Evolutionary conservation across 2,113 vertebrate genomes (phyloP).

Genomic region (Oceanodroma tethys): DNA sequence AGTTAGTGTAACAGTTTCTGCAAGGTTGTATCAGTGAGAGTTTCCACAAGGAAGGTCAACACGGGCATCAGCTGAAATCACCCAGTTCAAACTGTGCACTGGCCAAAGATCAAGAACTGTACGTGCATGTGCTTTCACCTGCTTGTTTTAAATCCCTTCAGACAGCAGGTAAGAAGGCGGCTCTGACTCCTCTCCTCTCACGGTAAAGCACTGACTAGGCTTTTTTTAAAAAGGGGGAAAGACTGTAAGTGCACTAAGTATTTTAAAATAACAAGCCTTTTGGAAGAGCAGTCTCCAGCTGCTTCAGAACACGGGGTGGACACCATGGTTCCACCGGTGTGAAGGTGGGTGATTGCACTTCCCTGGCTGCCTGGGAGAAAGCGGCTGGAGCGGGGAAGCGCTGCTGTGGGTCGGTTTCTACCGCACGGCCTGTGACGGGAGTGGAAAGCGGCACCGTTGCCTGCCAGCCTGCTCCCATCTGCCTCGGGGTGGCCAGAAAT

Average conservation of each 20-base stretch:
- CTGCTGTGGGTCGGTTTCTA: not conserved
- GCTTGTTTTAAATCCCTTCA: not conserved
- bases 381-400: accelerated
- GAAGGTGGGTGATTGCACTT: not conserved
- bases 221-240: not conserved
- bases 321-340: not conserved
- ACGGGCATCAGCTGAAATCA: not conserved
- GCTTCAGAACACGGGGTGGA: not conserved
- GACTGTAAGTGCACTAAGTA: accelerated
- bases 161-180: not conserved
- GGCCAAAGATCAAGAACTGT: not conserved
- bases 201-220: not conserved
- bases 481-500: not conserved
- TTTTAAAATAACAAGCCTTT: not conserved
- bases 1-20: not conserved
- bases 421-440: accelerated
- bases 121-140: accelerated
- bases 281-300: not conserved
- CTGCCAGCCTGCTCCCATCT: not conserved
- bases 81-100: not conserved
- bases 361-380: not conserved
- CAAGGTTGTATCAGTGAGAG: not conserved
- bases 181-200: not conserved
- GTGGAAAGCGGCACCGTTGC: not conserved
- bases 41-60: not conserved